phyloP scores from a whole-genome alignment of 2,888 invertebrate species.

The Mactromeris polynyma region DNA sequence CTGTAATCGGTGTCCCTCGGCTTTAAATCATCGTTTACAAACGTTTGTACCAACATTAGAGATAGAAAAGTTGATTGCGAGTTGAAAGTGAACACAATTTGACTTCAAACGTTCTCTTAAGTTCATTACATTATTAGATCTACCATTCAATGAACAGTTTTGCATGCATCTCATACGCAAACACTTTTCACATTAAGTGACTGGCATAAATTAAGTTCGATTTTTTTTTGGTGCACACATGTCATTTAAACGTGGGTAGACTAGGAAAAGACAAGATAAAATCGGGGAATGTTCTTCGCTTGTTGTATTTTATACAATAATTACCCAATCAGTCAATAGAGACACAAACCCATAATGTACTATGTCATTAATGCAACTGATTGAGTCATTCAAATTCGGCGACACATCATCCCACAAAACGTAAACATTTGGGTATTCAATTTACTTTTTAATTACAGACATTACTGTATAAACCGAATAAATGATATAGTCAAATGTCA shows the following conservation, averaged over 20 bases:
- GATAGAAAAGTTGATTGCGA: background rate
- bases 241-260: background rate
- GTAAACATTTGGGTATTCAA: background rate
- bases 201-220: background rate
- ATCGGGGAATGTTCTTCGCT: background rate
- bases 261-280: background rate
- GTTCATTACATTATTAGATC: background rate
- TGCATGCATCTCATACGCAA: background rate
- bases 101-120: background rate
- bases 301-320: constrained; percentile 7
- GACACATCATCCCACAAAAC: background rate
- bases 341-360: background rate
- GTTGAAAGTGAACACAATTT: background rate
- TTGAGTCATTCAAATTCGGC: background rate
- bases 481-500: constrained; percentile 15
- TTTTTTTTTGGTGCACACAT: background rate
- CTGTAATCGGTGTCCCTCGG: background rate
- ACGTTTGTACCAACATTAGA: background rate
- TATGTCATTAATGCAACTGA: background rate
- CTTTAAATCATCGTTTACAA: background rate
- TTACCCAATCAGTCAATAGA: background rate
- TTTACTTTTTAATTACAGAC: constrained; percentile 15
- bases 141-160: background rate
- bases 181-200: background rate
- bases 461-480: background rate